Percentiles rank a stretch among this genome's conserved stretches.
Conservation (phyloP, 2,797 vertebrate species). For the Pogoniulus pusillus region DNA sequence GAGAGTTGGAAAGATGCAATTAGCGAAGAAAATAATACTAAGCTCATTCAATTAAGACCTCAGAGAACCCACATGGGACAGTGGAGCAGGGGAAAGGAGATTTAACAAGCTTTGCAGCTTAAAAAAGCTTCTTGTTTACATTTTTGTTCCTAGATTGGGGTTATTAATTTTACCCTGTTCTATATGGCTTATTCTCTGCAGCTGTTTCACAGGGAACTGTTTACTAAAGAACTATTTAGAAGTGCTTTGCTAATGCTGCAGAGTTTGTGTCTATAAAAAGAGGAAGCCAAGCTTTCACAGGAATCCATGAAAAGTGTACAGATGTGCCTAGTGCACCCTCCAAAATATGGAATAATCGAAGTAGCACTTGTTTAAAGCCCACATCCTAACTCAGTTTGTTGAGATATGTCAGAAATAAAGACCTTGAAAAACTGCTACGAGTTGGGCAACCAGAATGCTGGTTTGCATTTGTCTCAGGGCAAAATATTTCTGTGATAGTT, state of each 20-base stretch:
- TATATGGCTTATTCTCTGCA: conserved; percentile 7
- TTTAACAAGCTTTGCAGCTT: background rate
- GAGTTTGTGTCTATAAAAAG: conserved; percentile 16
- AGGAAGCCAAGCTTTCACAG: background rate
- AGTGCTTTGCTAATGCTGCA: conserved; percentile 35
- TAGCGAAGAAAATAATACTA: background rate
- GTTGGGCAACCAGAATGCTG: background rate
- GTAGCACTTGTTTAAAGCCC: background rate
- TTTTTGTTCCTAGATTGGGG: background rate
- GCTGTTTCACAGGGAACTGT: conserved; percentile 1
- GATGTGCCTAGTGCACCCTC: background rate
- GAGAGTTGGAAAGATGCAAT: background rate
- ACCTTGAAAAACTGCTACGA: background rate
- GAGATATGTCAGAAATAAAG: background rate
- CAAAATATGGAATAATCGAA: background rate
- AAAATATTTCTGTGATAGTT: background rate
- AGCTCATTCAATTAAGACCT: background rate
- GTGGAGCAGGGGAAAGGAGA: background rate
- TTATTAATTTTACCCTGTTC: conserved; percentile 28
- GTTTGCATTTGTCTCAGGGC: background rate
- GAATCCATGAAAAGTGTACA: background rate
- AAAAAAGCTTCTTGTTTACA: background rate
- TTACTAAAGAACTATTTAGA: conserved; percentile 6
- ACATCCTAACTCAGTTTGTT: background rate
- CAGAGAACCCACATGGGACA: background rate